Evolutionary conservation across 2,797 vertebrate species (phyloP).

Genomic region (Perodicticus potto): DNA sequence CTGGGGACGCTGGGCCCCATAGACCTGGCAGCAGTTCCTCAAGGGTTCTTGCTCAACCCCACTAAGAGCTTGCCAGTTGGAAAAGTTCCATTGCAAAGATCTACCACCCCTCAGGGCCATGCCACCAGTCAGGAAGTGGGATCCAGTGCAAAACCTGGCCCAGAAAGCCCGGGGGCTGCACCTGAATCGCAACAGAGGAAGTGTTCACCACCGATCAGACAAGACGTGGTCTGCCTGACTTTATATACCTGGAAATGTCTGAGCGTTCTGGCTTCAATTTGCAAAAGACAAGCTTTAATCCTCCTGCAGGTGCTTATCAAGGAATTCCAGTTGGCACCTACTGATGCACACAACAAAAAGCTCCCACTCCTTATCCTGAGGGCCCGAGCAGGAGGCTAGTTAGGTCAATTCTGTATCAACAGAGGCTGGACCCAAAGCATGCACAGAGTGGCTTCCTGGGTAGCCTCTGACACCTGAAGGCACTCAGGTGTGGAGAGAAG

Average conservation of each 20-base stretch:
- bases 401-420: rapidly evolving
- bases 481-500: rapidly evolving
- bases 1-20: not conserved
- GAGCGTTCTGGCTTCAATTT: not conserved
- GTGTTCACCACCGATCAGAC: rapidly evolving
- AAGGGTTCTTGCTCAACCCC: too few relatives aligned
- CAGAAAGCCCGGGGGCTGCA: not conserved
- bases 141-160: rapidly evolving
- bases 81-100: not conserved
- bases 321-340: not conserved
- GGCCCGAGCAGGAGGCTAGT: not conserved
- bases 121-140: not conserved
- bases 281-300: not conserved
- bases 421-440: not conserved
- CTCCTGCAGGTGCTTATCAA: not conserved
- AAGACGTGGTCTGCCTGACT: not conserved
- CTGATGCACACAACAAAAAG: rapidly evolving
- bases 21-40: not conserved
- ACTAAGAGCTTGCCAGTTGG: too few relatives aligned
- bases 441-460: rapidly evolving
- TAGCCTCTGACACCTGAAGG: not conserved
- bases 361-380: not conserved
- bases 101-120: not conserved
- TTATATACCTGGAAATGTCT: not conserved
- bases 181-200: not conserved